These are phyloP conservation scores for Phallusia fumigata DNA, from an alignment of 23 tunicate species.

Conservation along the genomic window DNA sequence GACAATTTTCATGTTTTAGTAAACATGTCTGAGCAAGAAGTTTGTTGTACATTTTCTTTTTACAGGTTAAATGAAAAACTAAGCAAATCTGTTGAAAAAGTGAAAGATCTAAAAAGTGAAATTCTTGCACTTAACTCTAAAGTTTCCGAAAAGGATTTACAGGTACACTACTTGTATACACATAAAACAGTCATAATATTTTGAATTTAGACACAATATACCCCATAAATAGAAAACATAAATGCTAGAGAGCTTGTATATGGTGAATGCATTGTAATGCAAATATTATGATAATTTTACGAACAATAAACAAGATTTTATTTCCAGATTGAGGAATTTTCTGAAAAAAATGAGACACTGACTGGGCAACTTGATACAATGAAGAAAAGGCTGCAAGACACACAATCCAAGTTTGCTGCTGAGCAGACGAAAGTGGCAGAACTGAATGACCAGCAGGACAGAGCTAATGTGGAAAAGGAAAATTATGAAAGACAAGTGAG, in stretches of 20 bases:
- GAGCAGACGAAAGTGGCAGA: not conserved
- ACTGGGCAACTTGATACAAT: not conserved
- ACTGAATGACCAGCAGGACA: not conserved
- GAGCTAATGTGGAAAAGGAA: slow-evolving; percentile 29
- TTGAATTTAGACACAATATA: too few relatives aligned
- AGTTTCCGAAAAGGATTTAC: not conserved
- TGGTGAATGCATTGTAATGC: too few relatives aligned
- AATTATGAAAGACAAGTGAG: slow-evolving; percentile 36
- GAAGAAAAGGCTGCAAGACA: not conserved
- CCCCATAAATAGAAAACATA: too few relatives aligned
- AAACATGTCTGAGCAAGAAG: not conserved
- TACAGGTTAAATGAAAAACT: slow-evolving; percentile 43
- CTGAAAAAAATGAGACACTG: not conserved
- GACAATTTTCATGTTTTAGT: too few relatives aligned
- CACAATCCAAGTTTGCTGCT: not conserved
- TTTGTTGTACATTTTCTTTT: not conserved
- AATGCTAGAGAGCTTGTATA: too few relatives aligned
- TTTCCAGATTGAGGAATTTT: slow-evolving; percentile 23
- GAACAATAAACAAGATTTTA: not conserved
- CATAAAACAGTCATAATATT: too few relatives aligned
- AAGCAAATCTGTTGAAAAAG: slow-evolving; percentile 27
- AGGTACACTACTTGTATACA: too few relatives aligned
- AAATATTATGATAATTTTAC: too few relatives aligned
- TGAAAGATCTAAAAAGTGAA: slow-evolving; percentile 18
- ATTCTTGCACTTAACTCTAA: slow-evolving; percentile 18